Conservation (phyloP, 2,888 invertebrate species). For the Eudasyphora cyanicolor region DNA sequence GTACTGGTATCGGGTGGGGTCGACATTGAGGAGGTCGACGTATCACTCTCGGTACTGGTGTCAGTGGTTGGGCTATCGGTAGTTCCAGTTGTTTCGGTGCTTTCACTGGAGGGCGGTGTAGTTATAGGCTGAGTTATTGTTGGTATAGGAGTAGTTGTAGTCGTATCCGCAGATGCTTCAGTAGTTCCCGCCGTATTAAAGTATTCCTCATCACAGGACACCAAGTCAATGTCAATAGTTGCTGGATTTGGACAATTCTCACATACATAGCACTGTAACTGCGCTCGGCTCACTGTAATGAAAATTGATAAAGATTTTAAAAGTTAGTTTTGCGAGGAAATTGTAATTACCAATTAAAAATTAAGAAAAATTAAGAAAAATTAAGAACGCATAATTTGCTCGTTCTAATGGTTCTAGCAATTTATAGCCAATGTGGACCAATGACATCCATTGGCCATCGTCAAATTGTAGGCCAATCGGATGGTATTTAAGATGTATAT, state of each 20-base stretch:
- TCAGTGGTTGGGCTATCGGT: conserved; percentile 23
- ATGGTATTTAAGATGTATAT: no score
- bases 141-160: conserved; percentile 28
- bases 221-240: conserved; percentile 67
- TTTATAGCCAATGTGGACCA: no score
- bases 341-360: neutral
- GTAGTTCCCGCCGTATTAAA: conserved; percentile 69
- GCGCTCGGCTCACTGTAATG: conserved; percentile 68
- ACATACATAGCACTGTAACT: conserved; percentile 76
- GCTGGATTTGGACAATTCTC: conserved; percentile 72
- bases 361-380: no score
- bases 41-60: neutral
- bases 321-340: neutral
- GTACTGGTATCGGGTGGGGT: neutral
- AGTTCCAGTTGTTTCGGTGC: neutral
- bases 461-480: no score
- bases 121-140: neutral
- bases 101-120: neutral
- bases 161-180: conserved; percentile 70
- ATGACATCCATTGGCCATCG: no score
- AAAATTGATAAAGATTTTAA: no score
- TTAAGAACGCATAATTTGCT: no score
- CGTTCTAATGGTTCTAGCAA: no score
- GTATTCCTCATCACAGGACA: conserved; percentile 72
- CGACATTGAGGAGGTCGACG: neutral